Evolutionary conservation across 2,888 invertebrate genomes (phyloP), one percentile per base, ranked within the genome.

Genomic region (Folsomia candida): DNA sequence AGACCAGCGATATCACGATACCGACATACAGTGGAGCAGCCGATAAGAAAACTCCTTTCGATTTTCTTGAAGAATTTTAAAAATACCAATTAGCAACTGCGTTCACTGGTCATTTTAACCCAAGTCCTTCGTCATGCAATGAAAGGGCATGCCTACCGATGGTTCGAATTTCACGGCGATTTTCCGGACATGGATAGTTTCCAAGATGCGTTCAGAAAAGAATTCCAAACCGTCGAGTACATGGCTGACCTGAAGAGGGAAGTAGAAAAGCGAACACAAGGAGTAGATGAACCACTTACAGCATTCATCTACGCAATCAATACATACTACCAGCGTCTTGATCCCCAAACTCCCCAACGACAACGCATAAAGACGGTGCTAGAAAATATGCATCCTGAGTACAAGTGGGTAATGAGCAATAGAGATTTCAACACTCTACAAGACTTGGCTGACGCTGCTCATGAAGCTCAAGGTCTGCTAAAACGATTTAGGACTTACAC

Each of bases 171-270:
- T 25, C 51, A 60, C 24, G 18, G 22, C 2, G n/a, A n/a, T n/a
- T 68, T 37, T 60, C 18, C 3, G 11, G 6, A 47, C 14, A 65
- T 64, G 69, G 27, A 25, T 18, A 51, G 59, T 20, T 69, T 69
- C 24, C 58, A 59, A 18, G 0, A 3, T 1, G n/a, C 60, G 22
- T 58, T 69, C 3, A 25, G 69, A 11, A 47, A 2, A n/a, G 65
- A 69, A 20, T 69, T 69, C 20, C 69, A 69, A 27, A 28, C 59
- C 2, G 18, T 51, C 6, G 69, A 29, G 1, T 69, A 69, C 26
- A 20, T 3, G 1, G 26, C 25, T 14, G 60, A 69, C 9, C 26
- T 69, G 4, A 64, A 37, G 27, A 22, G 65, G 11, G 69, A 69
- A 65, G 26, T 69, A 3, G 69, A 69, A 26, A 25, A 29, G 0